These are phyloP conservation scores for Steromphala cineraria DNA, from an alignment of 2,888 invertebrate genomes.

Conservation along the genomic window DNA sequence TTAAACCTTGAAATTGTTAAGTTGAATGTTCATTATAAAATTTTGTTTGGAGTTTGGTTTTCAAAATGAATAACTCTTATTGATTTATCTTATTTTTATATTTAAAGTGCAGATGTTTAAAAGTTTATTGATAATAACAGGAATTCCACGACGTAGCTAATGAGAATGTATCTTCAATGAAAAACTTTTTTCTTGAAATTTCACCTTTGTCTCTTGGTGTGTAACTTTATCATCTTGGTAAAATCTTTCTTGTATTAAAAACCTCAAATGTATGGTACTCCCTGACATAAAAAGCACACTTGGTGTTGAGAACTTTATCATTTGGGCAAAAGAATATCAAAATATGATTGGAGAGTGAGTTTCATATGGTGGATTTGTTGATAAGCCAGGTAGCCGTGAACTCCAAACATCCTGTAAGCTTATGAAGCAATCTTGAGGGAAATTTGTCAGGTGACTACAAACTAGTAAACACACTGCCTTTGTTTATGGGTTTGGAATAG, in stretches of 20 bases:
- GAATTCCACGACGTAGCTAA: no score
- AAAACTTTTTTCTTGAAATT: background rate
- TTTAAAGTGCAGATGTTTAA: no score
- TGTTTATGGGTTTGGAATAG: conserved; percentile 17
- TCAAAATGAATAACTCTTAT: no score
- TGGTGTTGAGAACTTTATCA: background rate
- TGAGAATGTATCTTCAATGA: no score
- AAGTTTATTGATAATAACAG: no score
- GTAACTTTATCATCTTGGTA: background rate
- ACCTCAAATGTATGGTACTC: no score
- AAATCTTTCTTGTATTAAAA: background rate
- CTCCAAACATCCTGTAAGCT: conserved; percentile 1
- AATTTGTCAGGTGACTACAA: conserved; percentile 20
- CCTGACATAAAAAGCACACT: background rate
- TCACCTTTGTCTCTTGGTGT: background rate
- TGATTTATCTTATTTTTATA: no score
- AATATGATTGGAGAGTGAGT: background rate
- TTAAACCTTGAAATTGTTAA: no score
- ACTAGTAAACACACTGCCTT: conserved; percentile 6
- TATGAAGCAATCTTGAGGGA: background rate
- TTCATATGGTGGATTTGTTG: background rate
- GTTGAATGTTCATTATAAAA: no score
- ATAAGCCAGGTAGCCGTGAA: background rate
- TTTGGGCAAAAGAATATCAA: background rate
- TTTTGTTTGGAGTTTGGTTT: no score